Base-by-base conservation (phyloP, 2,888 invertebrate species). In the Pomacea canaliculata region DNA sequence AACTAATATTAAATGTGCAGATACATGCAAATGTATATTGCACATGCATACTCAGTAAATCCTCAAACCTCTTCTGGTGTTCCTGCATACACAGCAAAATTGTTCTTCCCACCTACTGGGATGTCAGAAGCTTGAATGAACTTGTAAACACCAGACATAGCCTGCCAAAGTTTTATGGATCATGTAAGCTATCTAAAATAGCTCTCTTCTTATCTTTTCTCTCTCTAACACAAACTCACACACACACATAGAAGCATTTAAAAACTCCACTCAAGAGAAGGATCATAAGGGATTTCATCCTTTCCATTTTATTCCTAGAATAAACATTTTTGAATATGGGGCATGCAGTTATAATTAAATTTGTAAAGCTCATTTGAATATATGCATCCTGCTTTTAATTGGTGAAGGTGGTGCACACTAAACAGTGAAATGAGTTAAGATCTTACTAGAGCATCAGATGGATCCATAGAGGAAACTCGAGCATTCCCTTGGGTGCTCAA, bases 101-200 rank as follows among this genome's bases (percentile, higher is more conserved):
- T 89, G 89, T 95, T 95, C 65, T 90, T 91, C 0, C 95, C 94
- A 5, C 74, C 74, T 4, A 72, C 18, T 0, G 94, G 95, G 56
- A 95, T 92, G 84, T 95, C 95, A 82, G 93, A 92, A 0, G 94
- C 94, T 63, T 93, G 93, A 79, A 92, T 92, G 84, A 94, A 94
- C 0, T 93, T 93, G 56, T 94, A 83, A 0, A 95, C 94, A 0
- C 95, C 95, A 10, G 93, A 92, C 60, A 76, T 76, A 59, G 65
- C 66, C 78, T 78, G 73, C 5, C 13, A 67, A 23, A 72, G 3
- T 10, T 16, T 13, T 18, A 13, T 12, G 49, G 49, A 51, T 56
- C 51, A 56, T 56, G 8, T 13, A 56, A 56, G 12, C 23, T 16
- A 19, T 10, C 23, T 12, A 65, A 65, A 23, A 12, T 18, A 65